A percentile compares a stretch with the other conserved stretches of the same genome.
Conservation (phyloP, 2,797 vertebrate species). For the Cossypha caffra region DNA sequence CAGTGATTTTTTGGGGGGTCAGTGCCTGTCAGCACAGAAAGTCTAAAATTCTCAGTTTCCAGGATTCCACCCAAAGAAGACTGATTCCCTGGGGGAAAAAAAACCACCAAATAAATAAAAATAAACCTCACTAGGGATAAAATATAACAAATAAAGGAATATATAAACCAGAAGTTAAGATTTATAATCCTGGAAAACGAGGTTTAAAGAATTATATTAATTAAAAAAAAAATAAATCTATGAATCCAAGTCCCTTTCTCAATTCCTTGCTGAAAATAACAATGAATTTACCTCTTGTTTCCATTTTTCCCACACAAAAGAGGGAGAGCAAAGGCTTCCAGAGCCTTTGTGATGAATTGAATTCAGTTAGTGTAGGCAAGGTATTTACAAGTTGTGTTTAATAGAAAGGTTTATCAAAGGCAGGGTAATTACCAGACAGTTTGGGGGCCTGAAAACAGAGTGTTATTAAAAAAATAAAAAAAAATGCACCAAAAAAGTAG, state of each 20-base stretch:
- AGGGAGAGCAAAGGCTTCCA: not conserved
- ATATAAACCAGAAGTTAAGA: not conserved
- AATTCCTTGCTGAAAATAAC: not conserved
- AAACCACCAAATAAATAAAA: not conserved
- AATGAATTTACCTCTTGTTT: not conserved
- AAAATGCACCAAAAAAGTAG: not conserved
- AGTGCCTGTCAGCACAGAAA: no score
- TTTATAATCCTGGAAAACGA: not conserved
- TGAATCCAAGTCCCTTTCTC: not conserved
- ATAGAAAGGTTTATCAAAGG: conserved; percentile 40
- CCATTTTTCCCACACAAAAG: not conserved
- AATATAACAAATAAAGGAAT: not conserved
- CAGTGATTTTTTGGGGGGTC: no score
- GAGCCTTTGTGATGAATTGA: conserved; percentile 15
- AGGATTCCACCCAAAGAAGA: not conserved
- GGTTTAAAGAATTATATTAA: not conserved
- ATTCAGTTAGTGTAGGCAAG: not conserved
- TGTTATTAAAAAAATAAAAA: not conserved
- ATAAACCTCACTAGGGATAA: not conserved
- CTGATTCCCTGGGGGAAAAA: not conserved
- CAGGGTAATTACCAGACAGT: conserved; percentile 25
- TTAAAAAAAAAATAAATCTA: not conserved
- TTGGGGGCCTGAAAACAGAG: not conserved
- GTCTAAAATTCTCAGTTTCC: no score
- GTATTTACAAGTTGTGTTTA: conserved; percentile 34